A percentile compares a stretch with the other conserved stretches of the same genome.
Conservation (phyloP, 2,113 vertebrate species). For the Campylorhamphus procurvoides region DNA sequence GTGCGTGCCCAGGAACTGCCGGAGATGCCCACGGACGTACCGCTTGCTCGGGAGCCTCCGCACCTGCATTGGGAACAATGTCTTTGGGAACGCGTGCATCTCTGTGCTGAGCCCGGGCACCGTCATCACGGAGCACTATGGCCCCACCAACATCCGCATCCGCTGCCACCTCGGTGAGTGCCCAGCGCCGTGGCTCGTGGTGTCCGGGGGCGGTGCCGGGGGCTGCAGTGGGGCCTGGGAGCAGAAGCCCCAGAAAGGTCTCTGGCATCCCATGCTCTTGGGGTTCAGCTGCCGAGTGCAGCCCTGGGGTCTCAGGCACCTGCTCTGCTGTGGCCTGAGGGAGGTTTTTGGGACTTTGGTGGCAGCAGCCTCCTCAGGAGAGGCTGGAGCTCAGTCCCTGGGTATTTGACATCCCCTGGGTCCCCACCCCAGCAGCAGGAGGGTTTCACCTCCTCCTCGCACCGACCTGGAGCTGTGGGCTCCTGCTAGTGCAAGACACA, state of each 20-base stretch:
- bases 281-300: neutral
- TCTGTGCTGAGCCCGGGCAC: slow-evolving; percentile 92
- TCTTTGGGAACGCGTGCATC: slow-evolving; percentile 98
- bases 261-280: fast-evolving
- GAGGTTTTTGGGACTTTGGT: neutral
- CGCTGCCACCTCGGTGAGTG: slow-evolving; percentile 91
- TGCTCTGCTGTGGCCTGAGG: neutral
- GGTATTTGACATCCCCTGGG: fast-evolving
- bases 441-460: neutral
- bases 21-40: slow-evolving; percentile 93
- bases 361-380: neutral
- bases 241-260: neutral
- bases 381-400: fast-evolving
- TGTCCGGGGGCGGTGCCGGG: fast-evolving
- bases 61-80: slow-evolving; percentile 96
- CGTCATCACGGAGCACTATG: slow-evolving; percentile 92
- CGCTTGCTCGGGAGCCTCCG: slow-evolving; percentile 94
- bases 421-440: neutral
- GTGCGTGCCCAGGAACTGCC: slow-evolving; percentile 90
- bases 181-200: fast-evolving
- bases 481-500: fast-evolving
- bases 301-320: neutral
- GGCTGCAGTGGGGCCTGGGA: fast-evolving
- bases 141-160: slow-evolving; percentile 95
- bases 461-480: fast-evolving